Conservation (phyloP, 2,797 vertebrate genomes). For the Poliocrania exsul region DNA sequence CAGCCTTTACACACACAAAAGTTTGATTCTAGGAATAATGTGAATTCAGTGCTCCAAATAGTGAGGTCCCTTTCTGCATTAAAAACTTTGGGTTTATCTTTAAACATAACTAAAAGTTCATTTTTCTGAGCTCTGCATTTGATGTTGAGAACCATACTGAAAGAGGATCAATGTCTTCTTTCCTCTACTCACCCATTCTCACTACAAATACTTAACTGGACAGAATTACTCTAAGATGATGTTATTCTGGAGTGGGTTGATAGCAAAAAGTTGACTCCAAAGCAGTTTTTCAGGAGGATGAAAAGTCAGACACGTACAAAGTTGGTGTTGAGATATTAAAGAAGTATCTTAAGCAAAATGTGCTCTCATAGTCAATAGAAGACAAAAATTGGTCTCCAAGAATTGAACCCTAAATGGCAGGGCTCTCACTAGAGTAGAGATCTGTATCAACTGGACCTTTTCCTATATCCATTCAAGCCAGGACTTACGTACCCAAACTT, state of each 20-base stretch:
- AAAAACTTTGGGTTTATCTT: background rate
- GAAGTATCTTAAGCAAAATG: background rate
- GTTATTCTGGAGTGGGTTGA: background rate
- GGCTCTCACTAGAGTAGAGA: background rate
- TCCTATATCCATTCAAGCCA: background rate
- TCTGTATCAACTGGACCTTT: background rate
- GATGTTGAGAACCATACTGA: background rate
- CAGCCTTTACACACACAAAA: background rate
- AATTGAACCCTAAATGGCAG: background rate
- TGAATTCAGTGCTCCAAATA: background rate
- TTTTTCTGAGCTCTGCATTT: background rate
- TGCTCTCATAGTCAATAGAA: background rate
- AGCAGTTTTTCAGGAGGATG: background rate
- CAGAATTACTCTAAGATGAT: background rate
- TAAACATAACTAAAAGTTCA: background rate
- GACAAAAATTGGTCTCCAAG: background rate
- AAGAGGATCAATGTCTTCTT: background rate
- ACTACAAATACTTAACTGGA: background rate
- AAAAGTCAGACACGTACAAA: background rate
- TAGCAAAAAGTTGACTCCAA: background rate
- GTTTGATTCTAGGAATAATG: background rate
- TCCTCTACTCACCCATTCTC: background rate
- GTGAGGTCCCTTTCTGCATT: background rate
- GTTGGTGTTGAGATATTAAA: background rate
- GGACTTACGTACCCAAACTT: background rate